Base-by-base conservation (phyloP, 2,888 invertebrate species). In the Auanema freiburgensis region DNA sequence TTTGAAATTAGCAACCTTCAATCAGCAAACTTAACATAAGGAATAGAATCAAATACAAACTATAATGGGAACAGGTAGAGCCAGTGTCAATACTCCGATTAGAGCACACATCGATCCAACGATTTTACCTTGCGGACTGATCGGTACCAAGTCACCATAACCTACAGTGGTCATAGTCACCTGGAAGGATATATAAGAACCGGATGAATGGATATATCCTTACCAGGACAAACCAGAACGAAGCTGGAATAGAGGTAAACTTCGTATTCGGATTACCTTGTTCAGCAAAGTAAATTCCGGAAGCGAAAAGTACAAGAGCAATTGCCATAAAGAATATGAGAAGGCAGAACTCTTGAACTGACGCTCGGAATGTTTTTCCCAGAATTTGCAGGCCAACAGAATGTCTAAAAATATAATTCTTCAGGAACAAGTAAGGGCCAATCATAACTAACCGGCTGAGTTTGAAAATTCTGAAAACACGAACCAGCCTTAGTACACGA, bases 301-400 rank as follows among this genome's bases (percentile, higher is more conserved):
- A 73, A 0, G 72, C 64, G 51, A 72, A 72, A 0, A 71, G 63
- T 12, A 75, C 73, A 52, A 86, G 80, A 58, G 85, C 85, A 54
- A 86, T 85, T 46, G 84, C 81, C 71, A 86, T 84, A 63, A 86
- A 86, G n/a, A 87, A 85, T 14, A 86, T 83, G 67, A 87, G 85
- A 46, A 86, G 78, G 43, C 84, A 81, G 59, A 86, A 81, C 40
- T 86, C 86, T 73, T 86, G 85, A 2, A 86, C 72, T 60, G 85
- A 85, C n/a, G 86, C 86, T 68, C 84, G 80, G 81, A 87, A 87
- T 11, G 87, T 87, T 63, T 86, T 83, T 53, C 86, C 84, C 40
- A 87, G 81, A 33, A 87, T 86, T 78, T 87, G 87, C 24, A 87
- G 83, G 18, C 87, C 87, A 12, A 85, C 84, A 5, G 86, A 87